phyloP scores from a whole-genome alignment of 2,797 vertebrate genomes.

The Lates japonicus region DNA sequence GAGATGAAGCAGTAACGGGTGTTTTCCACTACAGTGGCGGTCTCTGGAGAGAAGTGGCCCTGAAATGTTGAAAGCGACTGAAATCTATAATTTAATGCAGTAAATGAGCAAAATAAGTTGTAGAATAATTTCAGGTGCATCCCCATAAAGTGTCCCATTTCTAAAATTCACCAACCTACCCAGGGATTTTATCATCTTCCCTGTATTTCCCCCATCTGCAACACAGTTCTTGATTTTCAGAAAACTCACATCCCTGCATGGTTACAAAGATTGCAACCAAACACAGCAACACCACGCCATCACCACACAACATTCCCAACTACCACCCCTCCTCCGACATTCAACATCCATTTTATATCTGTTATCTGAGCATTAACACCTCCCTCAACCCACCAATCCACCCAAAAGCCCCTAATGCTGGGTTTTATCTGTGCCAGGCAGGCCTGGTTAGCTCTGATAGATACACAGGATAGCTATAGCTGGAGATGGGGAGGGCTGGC shows the following conservation, averaged over 20 bases:
- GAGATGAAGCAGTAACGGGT: not conserved
- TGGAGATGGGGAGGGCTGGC: constrained; percentile 59
- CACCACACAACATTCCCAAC: constrained; percentile 12
- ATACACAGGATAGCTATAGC: constrained; percentile 64
- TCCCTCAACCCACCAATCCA: constrained; percentile 50
- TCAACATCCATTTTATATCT: constrained; percentile 43
- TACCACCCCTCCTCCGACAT: constrained; percentile 26
- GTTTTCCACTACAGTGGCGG: constrained; percentile 1
- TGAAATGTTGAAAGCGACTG: constrained; percentile 2
- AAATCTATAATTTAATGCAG: constrained; percentile 15
- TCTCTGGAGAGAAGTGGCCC: constrained; percentile 21
- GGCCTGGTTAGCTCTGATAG: constrained; percentile 74
- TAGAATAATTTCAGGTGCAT: constrained; percentile 13
- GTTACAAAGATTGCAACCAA: constrained; percentile 32
- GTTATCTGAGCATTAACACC: constrained; percentile 52
- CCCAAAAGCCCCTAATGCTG: constrained; percentile 56
- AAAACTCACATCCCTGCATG: constrained; percentile 14
- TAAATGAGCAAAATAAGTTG: constrained; percentile 27
- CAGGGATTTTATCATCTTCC: constrained; percentile 18
- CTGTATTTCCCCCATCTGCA: constrained; percentile 10
- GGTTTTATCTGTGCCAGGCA: constrained; percentile 75
- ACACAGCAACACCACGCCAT: constrained; percentile 29
- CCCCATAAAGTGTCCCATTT: constrained; percentile 16
- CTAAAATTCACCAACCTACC: constrained; percentile 19
- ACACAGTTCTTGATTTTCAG: constrained; percentile 22